Percentiles rank a stretch among this genome's conserved stretches.
These are phyloP conservation scores for Lagopus leucura DNA, from an alignment of 2,113 vertebrate genomes.

Conservation along the genomic window DNA sequence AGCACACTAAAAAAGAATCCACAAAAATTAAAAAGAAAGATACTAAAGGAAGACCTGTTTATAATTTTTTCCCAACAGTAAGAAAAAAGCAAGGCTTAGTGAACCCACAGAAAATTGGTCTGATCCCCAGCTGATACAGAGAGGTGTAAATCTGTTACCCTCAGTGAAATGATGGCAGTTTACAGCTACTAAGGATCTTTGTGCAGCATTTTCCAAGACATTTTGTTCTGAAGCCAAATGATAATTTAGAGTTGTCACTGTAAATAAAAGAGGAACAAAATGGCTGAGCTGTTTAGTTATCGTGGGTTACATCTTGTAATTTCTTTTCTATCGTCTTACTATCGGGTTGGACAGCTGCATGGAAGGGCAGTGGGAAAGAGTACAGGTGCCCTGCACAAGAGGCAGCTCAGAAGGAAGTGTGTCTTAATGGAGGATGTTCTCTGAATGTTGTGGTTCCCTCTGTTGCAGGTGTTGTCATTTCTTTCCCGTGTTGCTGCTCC, in stretches of 20 bases:
- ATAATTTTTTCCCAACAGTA: not conserved
- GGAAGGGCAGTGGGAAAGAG: not conserved
- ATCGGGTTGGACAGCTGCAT: not conserved
- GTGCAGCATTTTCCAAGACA: not conserved
- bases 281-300: not conserved
- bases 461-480: not conserved
- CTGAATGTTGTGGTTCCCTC: not conserved
- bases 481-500: not conserved
- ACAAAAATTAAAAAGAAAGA: not conserved
- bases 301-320: not conserved
- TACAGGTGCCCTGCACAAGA: not conserved
- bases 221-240: not conserved
- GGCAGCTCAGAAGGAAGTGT: not conserved
- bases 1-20: not conserved
- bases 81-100: constrained; percentile 6
- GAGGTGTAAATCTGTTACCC: not conserved
- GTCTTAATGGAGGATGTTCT: not conserved
- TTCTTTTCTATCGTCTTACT: not conserved
- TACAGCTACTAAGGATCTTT: not conserved
- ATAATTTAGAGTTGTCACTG: not conserved
- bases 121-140: not conserved
- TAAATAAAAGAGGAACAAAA: not conserved
- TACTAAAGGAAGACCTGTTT: not conserved
- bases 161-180: not conserved
- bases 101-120: not conserved